Evolutionary conservation across 2,797 vertebrate species (phyloP).

Genomic region (Muscicapa comitata): DNA sequence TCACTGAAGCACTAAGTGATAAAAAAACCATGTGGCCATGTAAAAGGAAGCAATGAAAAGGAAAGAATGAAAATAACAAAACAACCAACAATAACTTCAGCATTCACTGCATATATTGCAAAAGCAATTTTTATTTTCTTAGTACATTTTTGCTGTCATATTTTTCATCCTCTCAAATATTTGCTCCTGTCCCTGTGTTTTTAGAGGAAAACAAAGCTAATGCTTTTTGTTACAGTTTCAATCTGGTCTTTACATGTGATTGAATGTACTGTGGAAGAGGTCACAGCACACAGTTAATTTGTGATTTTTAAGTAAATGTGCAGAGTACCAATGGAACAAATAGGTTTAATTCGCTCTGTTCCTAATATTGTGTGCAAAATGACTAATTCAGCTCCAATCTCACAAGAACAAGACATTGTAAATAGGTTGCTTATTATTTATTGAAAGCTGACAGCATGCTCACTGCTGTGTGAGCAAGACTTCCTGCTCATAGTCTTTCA

Average conservation of each 20-base stretch:
- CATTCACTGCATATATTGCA: neutral
- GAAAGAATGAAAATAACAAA: neutral
- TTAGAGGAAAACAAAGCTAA: neutral
- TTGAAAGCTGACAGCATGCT: neutral
- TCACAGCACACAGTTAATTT: neutral
- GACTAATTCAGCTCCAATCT: neutral
- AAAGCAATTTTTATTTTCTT: neutral
- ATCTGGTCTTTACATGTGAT: neutral
- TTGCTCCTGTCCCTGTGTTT: neutral
- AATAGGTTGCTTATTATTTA: neutral
- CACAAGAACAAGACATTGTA: neutral
- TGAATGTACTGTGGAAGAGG: neutral
- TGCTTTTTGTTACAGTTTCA: neutral
- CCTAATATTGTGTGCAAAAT: neutral
- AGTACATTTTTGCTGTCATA: neutral
- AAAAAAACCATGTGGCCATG: neutral
- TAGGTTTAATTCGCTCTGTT: neutral
- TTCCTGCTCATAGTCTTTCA: neutral
- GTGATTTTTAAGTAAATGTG: neutral
- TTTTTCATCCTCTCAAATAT: neutral
- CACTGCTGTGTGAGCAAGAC: neutral
- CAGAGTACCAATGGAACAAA: neutral
- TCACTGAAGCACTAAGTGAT: neutral
- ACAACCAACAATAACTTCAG: neutral
- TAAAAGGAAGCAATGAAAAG: neutral